Evolutionary conservation across 2,113 vertebrate genomes (phyloP).

Genomic region (Solenodon paradoxus): DNA sequence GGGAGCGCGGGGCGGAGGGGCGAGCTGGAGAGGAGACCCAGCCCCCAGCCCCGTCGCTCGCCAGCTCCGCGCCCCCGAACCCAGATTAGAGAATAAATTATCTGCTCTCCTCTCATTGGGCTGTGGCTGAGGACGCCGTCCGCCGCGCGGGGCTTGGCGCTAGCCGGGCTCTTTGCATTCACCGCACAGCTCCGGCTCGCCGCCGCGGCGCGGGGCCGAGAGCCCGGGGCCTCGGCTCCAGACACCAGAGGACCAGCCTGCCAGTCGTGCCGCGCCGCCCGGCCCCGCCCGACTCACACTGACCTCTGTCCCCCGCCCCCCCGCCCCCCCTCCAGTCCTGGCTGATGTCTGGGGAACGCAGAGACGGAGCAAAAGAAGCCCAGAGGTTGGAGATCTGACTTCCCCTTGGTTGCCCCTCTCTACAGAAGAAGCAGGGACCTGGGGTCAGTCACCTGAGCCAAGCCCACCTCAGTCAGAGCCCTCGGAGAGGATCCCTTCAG

Average conservation of each 20-base stretch:
- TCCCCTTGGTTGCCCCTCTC: no score
- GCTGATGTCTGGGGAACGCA: not conserved
- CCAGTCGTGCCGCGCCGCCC: not conserved
- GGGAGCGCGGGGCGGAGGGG: conserved; percentile 42
- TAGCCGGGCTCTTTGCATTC: conserved; percentile 74
- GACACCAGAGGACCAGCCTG: conserved; percentile 33
- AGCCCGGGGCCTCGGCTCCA: conserved; percentile 59
- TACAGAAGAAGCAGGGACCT: not conserved
- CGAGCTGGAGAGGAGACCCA: conserved; percentile 43
- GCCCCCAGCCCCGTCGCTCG: conserved; percentile 29
- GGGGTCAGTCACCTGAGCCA: not conserved
- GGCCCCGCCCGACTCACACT: not conserved
- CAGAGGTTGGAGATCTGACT: no score
- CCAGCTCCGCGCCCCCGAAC: conserved; percentile 61
- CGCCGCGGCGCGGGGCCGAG: conserved; percentile 34
- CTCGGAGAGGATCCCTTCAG: not conserved
- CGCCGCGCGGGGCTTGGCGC: conserved; percentile 64
- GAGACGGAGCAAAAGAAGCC: not conserved
- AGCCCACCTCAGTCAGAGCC: not conserved
- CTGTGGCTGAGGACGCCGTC: conserved; percentile 65
- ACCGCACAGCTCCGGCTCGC: conserved; percentile 69
- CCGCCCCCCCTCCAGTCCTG: not conserved
- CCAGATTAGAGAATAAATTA: conserved; percentile 76
- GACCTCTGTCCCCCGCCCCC: not conserved
- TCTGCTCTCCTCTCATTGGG: conserved; percentile 74